Base-by-base conservation (phyloP, 2,888 invertebrate species). In the Troilus luridus region DNA sequence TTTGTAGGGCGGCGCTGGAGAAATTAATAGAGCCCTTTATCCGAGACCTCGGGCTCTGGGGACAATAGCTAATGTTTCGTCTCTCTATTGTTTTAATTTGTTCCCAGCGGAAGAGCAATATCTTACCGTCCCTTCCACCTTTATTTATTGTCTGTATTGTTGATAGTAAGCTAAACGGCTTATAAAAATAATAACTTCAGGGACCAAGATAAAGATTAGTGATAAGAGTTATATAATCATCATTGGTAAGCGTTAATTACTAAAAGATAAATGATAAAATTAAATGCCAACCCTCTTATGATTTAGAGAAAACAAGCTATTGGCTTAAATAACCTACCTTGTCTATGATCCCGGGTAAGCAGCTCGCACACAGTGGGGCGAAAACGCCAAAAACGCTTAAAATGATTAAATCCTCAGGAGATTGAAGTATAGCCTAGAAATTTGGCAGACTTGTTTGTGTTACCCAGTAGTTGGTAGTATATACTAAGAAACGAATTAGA, bases 1-100 rank as follows among this genome's bases (percentile, higher is more conserved):
- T 85, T 85, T 85, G 88, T 59, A 41, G 88, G 10, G 59, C 21
- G 59, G 59, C 59, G 60, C 59, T 59, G 60, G 59, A 88, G 88
- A 88, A 88, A 88, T 88, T 88, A 88, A 88, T 88, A 88, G 88
- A 88, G 88, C 60, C 41, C 88, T 88, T 88, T 88, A 88, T 88
- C 58, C 62, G 62, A 41, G 60, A 41, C 60, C 27, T 62, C 21
- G 56, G 21, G 85, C 85, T 56, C 56, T n/a, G 56, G 56, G 19
- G 85, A 85, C 85, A 85, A 85, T 85, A 58, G 85, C 85, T 85
- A 85, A 85, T 85, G 85, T 85, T 85, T 85, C 85, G 21, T 54
- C 81, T 77, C 7, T 2, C 85, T 85, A 56, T 85, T 85, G 85
- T 85, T 85, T 85, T 85, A 85, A 85, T 85, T 85, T 85, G 85